Evolutionary conservation across 1,140 invertebrate genomes (phyloP), one percentile per base, ranked within the genome.

Genomic region (Idris sp.): DNA sequence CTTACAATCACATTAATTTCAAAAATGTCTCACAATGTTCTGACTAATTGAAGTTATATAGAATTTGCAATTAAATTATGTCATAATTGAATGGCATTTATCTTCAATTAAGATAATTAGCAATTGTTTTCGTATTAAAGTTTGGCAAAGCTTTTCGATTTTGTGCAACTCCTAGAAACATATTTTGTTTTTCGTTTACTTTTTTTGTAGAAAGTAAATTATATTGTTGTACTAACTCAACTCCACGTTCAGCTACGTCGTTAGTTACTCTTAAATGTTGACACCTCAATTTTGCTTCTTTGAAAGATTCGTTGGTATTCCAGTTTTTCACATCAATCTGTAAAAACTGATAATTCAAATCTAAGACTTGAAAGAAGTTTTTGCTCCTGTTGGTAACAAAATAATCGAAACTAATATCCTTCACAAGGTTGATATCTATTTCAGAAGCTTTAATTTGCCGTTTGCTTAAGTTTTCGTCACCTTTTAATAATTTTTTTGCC

Each of bases 161-260:
- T n/a, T 40, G 2, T 4, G 15, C 16, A 2, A 40, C 36, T 16
- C n/a, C 36, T 40, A 40, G 3, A 5, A 40, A 9, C 1, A 43
- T 2, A 25, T 26, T 25, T 25, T 43, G 40, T 43, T 43, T 22
- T 6, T 43, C 9, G 10, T 18, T 10, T 22, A 22, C 46, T 11
- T 33, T 22, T 22, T 2, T 19, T 11, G 30, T 35, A 9, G 2
- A 11, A 2, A 25, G 9, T 6, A 25, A 13, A 13, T 43, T 43
- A 19, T 35, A 49, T 13, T 49, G 15, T 49, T 22, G 46, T 35
- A 35, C 13, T 9, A 19, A 33, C 14, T 30, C 46, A 8, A 49
- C 46, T 16, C 15, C 14, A 22, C 31, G 10, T 35, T 49, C 46
- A 1, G 46, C 15, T 35, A 49, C 16, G 11, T 35, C 46, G 22